Evolutionary conservation across 2,113 vertebrate species (phyloP).

Genomic region (Perognathus longimembris): DNA sequence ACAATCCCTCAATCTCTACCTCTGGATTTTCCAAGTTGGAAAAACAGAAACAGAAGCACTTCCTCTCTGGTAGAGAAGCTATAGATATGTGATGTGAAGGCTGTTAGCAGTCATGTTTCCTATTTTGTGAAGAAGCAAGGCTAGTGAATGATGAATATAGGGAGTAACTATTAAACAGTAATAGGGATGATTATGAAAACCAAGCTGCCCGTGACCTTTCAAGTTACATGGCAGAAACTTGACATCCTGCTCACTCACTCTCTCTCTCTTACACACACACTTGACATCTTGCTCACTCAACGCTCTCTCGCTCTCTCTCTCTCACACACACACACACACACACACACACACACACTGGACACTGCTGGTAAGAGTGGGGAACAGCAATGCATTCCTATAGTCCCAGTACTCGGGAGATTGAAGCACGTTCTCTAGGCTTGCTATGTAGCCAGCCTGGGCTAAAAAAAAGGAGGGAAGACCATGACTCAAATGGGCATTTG

Average conservation of each 20-base stretch:
- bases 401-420: neutral
- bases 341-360: too few species aligned
- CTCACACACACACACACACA: too few species aligned
- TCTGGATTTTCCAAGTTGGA: neutral
- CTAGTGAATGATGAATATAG: neutral
- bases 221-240: neutral
- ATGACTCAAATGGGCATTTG: too few species aligned
- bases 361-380: neutral
- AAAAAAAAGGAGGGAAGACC: neutral
- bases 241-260: neutral
- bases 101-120: neutral
- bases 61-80: neutral
- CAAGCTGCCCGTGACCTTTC: neutral
- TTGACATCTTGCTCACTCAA: neutral
- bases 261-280: neutral
- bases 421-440: neutral
- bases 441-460: neutral
- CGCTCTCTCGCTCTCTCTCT: too few species aligned
- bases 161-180: neutral
- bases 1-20: too few species aligned
- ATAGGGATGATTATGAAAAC: neutral
- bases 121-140: neutral
- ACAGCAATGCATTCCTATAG: neutral
- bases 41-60: constrained; percentile 37
- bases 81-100: neutral